These are phyloP conservation scores for Acropora yongei DNA, from an alignment of 64 coral and sea anemone genomes.

Conservation along the genomic window DNA sequence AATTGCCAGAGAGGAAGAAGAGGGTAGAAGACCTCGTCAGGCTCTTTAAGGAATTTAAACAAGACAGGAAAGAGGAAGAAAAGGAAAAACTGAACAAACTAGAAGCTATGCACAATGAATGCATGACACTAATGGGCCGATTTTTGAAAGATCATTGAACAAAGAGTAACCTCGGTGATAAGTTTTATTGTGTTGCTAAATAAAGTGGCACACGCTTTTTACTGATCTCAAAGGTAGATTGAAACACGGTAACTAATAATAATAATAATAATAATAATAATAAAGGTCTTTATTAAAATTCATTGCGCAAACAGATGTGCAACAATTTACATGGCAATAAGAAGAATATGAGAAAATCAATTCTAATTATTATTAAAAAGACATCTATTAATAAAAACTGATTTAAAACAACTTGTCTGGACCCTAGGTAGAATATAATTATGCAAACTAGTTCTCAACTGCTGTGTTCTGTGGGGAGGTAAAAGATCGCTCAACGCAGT, in stretches of 20 bases:
- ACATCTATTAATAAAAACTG: neutral
- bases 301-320: too few relatives aligned
- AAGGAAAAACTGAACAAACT: slow-evolving; percentile 2
- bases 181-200: neutral
- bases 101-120: slow-evolving; percentile 25
- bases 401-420: slow-evolving; percentile 22
- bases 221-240: too few relatives aligned
- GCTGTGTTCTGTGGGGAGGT: slow-evolving; percentile 50
- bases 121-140: slow-evolving; percentile 11
- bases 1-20: slow-evolving; percentile 10
- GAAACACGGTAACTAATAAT: too few relatives aligned
- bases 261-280: too few relatives aligned
- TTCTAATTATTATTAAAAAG: neutral
- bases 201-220: too few relatives aligned
- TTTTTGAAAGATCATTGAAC: slow-evolving; percentile 24
- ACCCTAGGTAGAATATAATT: too few relatives aligned
- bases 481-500: slow-evolving; percentile 30
- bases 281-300: too few relatives aligned
- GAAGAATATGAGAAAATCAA: too few relatives aligned
- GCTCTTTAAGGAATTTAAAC: slow-evolving; percentile 13
- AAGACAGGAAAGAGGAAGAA: slow-evolving; percentile 34
- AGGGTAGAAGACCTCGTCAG: neutral
- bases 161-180: slow-evolving; percentile 20
- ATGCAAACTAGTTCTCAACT: slow-evolving; percentile 24
- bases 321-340: too few relatives aligned